Evolutionary conservation across 2,797 vertebrate species (phyloP).

Genomic region (Urosaurus nigricauda): DNA sequence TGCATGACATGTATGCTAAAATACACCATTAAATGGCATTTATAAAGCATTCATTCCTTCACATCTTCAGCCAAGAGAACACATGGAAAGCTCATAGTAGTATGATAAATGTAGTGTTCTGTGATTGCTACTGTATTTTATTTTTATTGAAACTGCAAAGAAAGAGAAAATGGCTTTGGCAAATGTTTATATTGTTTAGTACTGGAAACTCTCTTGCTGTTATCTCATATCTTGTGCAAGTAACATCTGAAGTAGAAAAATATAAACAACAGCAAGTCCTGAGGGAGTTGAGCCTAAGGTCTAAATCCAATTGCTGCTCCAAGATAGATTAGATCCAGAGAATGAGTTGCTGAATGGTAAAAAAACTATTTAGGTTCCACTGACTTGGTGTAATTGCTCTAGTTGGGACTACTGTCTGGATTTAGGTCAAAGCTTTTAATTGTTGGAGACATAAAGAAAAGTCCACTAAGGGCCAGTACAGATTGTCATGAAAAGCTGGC

Average conservation of each 20-base stretch:
- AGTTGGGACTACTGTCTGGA: too few species aligned
- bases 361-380: too few species aligned
- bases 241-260: neutral
- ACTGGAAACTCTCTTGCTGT: neutral
- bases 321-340: too few species aligned
- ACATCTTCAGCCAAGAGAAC: neutral
- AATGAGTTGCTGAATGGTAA: too few species aligned
- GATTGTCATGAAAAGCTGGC: too few species aligned
- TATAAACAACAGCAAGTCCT: neutral
- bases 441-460: neutral
- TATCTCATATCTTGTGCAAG: neutral
- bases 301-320: too few species aligned
- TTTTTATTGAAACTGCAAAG: neutral
- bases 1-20: slow-evolving; percentile 1
- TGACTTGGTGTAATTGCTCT: too few species aligned
- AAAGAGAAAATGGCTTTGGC: neutral
- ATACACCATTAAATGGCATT: slow-evolving; percentile 25
- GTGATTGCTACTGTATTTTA: neutral
- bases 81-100: neutral
- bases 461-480: neutral
- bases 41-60: neutral
- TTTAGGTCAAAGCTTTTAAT: too few species aligned
- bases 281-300: neutral
- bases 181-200: neutral
- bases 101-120: slow-evolving; percentile 21